phyloP scores from a whole-genome alignment of 2,113 vertebrate species.

The Athene cunicularia region DNA sequence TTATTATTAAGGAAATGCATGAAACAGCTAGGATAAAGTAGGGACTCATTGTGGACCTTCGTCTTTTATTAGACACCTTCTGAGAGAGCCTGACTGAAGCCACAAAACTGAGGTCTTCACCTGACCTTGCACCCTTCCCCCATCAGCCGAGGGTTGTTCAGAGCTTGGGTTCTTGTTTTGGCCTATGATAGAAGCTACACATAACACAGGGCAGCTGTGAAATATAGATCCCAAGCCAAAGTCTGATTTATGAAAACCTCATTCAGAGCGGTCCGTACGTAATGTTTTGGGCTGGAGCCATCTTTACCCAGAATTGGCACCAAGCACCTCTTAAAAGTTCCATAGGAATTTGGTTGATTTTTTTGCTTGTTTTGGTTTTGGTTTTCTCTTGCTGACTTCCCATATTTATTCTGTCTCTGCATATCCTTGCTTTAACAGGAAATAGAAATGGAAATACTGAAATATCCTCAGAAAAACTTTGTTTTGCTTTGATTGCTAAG shows the following conservation, averaged over 20 bases:
- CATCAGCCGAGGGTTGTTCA: not conserved
- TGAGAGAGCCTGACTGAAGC: not conserved
- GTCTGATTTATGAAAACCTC: slow-evolving; percentile 46
- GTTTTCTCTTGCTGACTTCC: not conserved
- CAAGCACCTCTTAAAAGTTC: not conserved
- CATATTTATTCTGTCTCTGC: not conserved
- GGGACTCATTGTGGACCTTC: not conserved
- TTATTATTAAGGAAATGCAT: not conserved
- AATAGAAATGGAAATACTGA: not conserved
- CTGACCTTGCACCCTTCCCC: not conserved
- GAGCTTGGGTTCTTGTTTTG: not conserved
- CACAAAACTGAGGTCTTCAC: not conserved
- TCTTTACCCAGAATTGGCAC: slow-evolving; percentile 29
- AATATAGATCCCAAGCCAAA: slow-evolving; percentile 10
- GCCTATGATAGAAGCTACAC: not conserved
- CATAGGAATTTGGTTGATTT: not conserved
- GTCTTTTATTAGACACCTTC: not conserved
- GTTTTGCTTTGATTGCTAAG: not conserved
- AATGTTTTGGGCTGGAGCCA: slow-evolving; percentile 19
- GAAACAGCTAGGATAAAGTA: not conserved
- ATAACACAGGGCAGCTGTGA: not conserved
- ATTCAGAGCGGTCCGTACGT: not conserved
- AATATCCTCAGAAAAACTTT: not conserved
- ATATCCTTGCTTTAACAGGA: not conserved
- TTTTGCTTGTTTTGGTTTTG: not conserved